phyloP scores from a whole-genome alignment of 2,113 vertebrate genomes.

The Hyla sarda region DNA sequence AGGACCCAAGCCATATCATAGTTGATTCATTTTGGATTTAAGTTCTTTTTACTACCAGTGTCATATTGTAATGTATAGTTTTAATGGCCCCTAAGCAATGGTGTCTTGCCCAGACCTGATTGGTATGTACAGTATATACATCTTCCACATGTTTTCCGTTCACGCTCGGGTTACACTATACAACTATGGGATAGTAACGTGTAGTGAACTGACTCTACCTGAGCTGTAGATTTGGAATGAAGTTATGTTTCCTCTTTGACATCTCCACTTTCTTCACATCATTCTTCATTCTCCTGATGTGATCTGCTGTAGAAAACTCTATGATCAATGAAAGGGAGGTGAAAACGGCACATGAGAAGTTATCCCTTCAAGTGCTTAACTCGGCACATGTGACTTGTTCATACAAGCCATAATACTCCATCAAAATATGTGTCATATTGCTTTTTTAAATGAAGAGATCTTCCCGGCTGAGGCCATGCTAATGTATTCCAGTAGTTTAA shows the following conservation, averaged over 20 bases:
- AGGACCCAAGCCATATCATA: neutral
- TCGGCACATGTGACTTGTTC: neutral
- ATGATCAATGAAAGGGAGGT: conserved; percentile 14
- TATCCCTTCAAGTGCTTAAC: conserved; percentile 8
- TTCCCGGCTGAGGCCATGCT: neutral
- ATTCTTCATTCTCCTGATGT: conserved; percentile 2
- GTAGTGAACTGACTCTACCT: neutral
- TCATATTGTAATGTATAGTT: neutral
- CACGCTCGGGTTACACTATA: neutral
- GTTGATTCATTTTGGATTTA: no score
- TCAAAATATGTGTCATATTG: neutral
- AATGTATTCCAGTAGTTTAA: neutral
- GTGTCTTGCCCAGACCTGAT: conserved; percentile 4
- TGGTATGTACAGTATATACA: neutral
- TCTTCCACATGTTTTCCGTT: neutral
- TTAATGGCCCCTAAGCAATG: neutral
- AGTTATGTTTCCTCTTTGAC: neutral
- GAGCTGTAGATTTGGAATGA: neutral
- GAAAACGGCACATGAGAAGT: neutral
- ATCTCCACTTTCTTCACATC: neutral
- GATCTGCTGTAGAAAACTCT: neutral
- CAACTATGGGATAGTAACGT: neutral
- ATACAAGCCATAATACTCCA: neutral
- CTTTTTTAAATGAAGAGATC: neutral
- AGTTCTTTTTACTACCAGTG: neutral